These are phyloP conservation scores for Drosophila fungiperda DNA, from an alignment of 2,888 invertebrate genomes.

Conservation along the genomic window DNA sequence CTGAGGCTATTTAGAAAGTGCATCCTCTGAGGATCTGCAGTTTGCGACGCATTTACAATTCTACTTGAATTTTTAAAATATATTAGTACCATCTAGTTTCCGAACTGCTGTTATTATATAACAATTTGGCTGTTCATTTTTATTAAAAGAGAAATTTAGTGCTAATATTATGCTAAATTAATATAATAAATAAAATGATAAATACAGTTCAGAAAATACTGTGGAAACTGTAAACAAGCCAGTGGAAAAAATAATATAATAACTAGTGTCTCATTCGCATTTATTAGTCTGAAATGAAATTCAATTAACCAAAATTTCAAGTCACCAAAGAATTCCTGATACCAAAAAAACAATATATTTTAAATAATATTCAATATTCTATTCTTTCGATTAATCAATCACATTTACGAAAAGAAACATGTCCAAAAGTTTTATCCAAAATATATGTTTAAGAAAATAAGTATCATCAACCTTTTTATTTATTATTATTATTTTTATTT, in stretches of 20 bases:
- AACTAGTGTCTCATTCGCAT: neutral
- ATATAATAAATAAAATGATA: neutral
- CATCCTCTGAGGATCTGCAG: neutral
- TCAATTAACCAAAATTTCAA: neutral
- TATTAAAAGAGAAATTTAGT: constrained; percentile 21
- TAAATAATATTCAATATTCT: neutral
- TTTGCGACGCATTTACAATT: too few species aligned
- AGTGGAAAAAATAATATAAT: neutral
- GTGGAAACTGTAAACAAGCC: neutral
- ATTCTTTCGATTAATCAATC: neutral
- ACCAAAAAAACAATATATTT: neutral
- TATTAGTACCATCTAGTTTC: neutral
- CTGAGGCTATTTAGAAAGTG: neutral
- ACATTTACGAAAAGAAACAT: neutral
- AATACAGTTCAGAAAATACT: neutral
- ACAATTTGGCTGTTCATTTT: constrained; percentile 59
- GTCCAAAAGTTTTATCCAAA: neutral
- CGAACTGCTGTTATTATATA: constrained; percentile 17
- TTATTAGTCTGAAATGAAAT: neutral
- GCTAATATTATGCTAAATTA: neutral
- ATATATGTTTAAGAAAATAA: neutral
- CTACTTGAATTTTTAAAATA: too few species aligned
- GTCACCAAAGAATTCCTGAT: too few species aligned
- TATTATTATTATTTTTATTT: neutral
- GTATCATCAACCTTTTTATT: neutral